Evolutionary conservation across 2,888 invertebrate species (phyloP).

Genomic region (Napeogenes sylphis): DNA sequence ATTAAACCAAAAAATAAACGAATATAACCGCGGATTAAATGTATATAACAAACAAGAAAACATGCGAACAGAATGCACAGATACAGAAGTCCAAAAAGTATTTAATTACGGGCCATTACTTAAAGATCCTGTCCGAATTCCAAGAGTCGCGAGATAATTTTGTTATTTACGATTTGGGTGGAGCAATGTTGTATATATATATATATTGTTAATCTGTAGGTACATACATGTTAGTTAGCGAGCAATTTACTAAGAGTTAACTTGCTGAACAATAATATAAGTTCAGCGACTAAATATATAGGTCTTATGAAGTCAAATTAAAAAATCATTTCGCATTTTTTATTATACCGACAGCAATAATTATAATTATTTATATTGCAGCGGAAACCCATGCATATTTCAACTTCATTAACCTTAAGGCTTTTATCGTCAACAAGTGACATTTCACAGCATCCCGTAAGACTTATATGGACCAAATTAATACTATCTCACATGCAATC

Average conservation of each 20-base stretch:
- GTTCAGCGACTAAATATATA: no score
- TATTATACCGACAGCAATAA: not conserved
- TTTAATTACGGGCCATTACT: constrained; percentile 34
- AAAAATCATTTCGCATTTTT: no score
- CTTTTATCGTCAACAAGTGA: constrained; percentile 15
- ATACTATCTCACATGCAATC: constrained; percentile 23
- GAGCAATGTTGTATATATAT: constrained; percentile 35
- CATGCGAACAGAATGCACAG: constrained; percentile 30
- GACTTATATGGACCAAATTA: constrained; percentile 29
- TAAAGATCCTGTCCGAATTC: constrained; percentile 26
- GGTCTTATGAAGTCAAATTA: no score
- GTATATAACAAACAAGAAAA: constrained; percentile 18
- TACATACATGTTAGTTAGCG: no score
- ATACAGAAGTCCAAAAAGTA: constrained; percentile 38
- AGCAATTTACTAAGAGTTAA: no score
- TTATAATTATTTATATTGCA: constrained; percentile 5
- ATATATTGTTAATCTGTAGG: constrained; percentile 11
- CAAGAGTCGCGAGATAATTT: constrained; percentile 43
- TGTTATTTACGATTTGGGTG: constrained; percentile 47
- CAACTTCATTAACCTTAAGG: constrained; percentile 7
- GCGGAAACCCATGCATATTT: constrained; percentile 3
- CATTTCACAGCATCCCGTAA: constrained; percentile 19
- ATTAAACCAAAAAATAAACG: not conserved
- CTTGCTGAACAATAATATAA: no score
- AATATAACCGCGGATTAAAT: not conserved